Evolutionary conservation across 2,888 invertebrate genomes (phyloP).

Genomic region (Philereme vetulata): DNA sequence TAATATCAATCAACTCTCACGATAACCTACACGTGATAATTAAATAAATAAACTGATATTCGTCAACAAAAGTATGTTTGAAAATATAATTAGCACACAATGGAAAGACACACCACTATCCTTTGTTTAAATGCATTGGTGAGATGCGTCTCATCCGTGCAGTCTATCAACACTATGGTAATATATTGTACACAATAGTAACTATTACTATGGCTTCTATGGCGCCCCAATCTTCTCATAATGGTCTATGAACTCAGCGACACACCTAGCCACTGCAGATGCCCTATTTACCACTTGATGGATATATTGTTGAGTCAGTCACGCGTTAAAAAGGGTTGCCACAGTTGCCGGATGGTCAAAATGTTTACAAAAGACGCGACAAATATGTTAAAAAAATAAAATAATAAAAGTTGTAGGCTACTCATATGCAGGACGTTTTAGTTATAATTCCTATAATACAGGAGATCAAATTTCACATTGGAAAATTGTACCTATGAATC

Average conservation of each 20-base stretch:
- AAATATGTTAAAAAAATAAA: not conserved
- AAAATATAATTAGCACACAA: slow-evolving; percentile 51
- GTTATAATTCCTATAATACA: too few species aligned
- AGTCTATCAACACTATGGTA: slow-evolving; percentile 46
- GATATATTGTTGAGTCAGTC: slow-evolving; percentile 50
- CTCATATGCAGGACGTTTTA: too few species aligned
- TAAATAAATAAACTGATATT: not conserved
- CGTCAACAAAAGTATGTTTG: slow-evolving; percentile 14
- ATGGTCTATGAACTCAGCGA: slow-evolving; percentile 58
- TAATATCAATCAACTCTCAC: too few species aligned
- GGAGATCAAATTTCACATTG: too few species aligned
- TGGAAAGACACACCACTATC: slow-evolving; percentile 35
- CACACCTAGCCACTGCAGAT: slow-evolving; percentile 61
- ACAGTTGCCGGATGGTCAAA: slow-evolving; percentile 16
- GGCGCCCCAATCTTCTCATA: slow-evolving; percentile 55
- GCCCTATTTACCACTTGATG: slow-evolving; percentile 60
- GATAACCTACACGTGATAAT: not conserved
- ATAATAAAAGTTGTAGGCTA: too few species aligned
- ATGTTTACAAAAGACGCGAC: not conserved
- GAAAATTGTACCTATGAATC: too few species aligned
- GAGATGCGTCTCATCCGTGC: slow-evolving; percentile 37
- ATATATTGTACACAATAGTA: slow-evolving; percentile 53
- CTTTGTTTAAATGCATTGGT: slow-evolving; percentile 45
- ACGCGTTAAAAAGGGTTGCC: slow-evolving; percentile 46
- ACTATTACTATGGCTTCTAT: slow-evolving; percentile 67